phyloP scores from a whole-genome alignment of 2,888 invertebrate species.

The Notodonta dromedarius region DNA sequence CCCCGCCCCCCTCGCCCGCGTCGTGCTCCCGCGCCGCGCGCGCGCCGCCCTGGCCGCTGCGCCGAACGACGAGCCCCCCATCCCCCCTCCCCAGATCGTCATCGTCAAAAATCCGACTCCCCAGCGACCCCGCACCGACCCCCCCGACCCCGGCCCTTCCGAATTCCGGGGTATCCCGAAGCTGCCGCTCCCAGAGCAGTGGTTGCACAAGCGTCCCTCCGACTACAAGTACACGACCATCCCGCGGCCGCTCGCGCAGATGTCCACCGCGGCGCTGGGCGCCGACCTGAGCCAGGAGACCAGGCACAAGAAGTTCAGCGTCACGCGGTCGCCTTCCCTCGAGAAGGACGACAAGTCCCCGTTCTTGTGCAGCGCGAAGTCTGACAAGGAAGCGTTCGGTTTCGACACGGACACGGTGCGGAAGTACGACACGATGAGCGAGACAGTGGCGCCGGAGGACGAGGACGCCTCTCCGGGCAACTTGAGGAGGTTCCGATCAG shows the following conservation, averaged over 20 bases:
- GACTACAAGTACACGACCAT: constrained; percentile 72
- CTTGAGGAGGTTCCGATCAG: constrained; percentile 67
- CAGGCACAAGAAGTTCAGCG: constrained; percentile 72
- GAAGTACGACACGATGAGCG: constrained; percentile 51
- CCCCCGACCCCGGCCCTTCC: constrained; percentile 35
- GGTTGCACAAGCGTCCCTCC: constrained; percentile 70
- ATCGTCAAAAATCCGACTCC: constrained; percentile 44
- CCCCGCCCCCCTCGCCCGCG: constrained; percentile 30
- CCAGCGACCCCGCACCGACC: constrained; percentile 38
- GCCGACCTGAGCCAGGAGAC: constrained; percentile 63
- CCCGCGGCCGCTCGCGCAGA: constrained; percentile 69
- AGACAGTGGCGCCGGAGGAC: constrained; percentile 52
- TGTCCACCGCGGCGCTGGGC: constrained; percentile 62
- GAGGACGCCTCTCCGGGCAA: constrained; percentile 66
- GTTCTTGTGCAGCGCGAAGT: constrained; percentile 60
- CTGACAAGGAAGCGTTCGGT: constrained; percentile 71
- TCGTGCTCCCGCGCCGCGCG: constrained; percentile 33
- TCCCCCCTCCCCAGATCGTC: constrained; percentile 44
- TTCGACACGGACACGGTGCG: constrained; percentile 65
- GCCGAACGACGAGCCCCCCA: constrained; percentile 41
- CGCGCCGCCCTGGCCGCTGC: constrained; percentile 39
- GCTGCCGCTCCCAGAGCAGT: constrained; percentile 74
- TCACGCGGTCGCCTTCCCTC: constrained; percentile 77
- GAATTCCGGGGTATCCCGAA: constrained; percentile 63
- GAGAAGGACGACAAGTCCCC: constrained; percentile 81